A percentile compares a stretch with the other conserved stretches of the same genome.
Conservation (phyloP, 2,113 vertebrate species). For the Zosterops pallidus region DNA sequence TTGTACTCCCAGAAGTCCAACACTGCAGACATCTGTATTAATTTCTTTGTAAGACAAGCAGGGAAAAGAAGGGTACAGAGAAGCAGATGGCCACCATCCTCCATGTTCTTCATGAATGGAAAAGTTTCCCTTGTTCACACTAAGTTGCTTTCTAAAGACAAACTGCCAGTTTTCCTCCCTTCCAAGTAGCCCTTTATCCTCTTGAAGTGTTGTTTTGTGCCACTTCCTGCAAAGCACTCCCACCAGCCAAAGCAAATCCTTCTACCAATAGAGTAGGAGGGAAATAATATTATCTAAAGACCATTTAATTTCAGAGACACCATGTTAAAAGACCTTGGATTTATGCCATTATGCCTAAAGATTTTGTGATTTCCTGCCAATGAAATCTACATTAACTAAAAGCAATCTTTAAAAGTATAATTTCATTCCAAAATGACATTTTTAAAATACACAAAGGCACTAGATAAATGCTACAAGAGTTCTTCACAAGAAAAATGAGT, state of each 20-base stretch:
- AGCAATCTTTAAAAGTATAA: background rate
- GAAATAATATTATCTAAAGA: background rate
- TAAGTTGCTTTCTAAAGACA: background rate
- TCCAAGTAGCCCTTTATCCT: background rate
- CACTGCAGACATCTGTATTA: background rate
- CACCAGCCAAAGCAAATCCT: background rate
- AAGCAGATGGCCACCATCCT: background rate
- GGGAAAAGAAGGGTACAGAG: background rate
- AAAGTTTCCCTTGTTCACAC: background rate
- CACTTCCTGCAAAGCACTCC: background rate
- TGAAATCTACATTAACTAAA: background rate
- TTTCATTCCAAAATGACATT: background rate
- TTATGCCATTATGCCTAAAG: background rate
- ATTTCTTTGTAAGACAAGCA: background rate
- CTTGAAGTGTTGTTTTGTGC: background rate
- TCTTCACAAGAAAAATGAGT: background rate
- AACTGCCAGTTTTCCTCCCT: background rate
- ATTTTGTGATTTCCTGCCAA: background rate
- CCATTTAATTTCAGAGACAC: background rate
- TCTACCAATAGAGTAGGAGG: background rate
- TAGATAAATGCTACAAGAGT: background rate
- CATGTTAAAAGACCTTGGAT: background rate
- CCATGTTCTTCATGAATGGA: background rate
- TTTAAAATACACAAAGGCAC: background rate
- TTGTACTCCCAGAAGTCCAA: background rate